Base-by-base conservation (phyloP, 2,113 vertebrate genomes). In the Mungos mungo region DNA sequence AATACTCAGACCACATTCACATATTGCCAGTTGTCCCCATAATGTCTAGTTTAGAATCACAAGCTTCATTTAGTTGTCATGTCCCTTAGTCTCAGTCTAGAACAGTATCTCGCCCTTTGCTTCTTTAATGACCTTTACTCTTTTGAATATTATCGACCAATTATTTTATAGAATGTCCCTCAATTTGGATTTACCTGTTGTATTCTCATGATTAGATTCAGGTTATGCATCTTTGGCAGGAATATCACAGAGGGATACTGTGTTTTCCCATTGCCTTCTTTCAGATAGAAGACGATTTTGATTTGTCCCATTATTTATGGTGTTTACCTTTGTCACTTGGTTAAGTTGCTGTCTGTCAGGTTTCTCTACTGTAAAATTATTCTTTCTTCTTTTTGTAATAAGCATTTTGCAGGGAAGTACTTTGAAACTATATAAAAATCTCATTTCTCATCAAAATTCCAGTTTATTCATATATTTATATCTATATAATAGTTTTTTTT, bases 371-470 rank as follows among this genome's bases (percentile, higher is more conserved):
- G 12, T 88, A 81, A 76, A 87, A 50, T 94, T 80, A 66, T 50
- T 76, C 29, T 69, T 57, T 94, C 38, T 54, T 45, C 76, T 25
- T 27, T 81, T 80, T 41, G 16, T 76, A 57, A 27, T 50, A 65
- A 45, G 12, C 82, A 77, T 95, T 92, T 87, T 29, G 2, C 52
- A 6, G 31, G 31, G 31, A 90, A 52, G 6, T 47, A 88, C 72
- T 88, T 74, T 88, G 85, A 57, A 87, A 82, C 27, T 38, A 18
- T 92, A 72, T 94, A 74, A 83, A 92, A 82, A 77, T 92, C 21
- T 3, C n/a, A 69, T 76, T 92, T 23, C 14, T 71, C 18, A 27
- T 88, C 16, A 69, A 92, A 84, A 69, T 95, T 66, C 52, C 9
- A 52, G 5, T 54, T 66, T 74, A 47, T 90, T 96, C 5, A 57